Evolutionary conservation across 2,888 invertebrate species (phyloP).

Genomic region (Stomorhina lunata): DNA sequence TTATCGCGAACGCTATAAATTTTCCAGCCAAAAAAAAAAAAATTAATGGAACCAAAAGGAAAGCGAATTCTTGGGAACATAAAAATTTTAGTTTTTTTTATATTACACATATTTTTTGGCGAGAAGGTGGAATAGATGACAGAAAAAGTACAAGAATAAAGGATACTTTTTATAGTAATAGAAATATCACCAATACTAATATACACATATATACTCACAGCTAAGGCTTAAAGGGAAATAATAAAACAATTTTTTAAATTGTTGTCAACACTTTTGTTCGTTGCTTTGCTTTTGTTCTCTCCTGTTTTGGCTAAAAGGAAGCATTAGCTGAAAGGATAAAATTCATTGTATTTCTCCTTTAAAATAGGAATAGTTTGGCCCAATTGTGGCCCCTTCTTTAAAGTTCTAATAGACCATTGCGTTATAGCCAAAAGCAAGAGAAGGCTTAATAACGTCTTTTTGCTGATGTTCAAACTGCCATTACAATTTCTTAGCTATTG

Average conservation of each 20-base stretch:
- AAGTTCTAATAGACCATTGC: conserved; percentile 9
- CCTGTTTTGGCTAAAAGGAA: not conserved
- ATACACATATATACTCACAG: not conserved
- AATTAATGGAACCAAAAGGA: not conserved
- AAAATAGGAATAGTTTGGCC: too few species aligned
- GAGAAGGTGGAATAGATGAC: conserved; percentile 26
- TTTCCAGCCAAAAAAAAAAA: not conserved
- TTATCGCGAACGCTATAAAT: conserved; percentile 62
- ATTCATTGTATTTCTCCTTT: not conserved
- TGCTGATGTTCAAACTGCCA: not conserved
- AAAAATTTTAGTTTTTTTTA: conserved; percentile 26
- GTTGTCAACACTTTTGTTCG: conserved; percentile 61
- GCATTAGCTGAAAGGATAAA: not conserved
- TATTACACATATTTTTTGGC: conserved; percentile 16
- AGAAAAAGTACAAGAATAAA: not conserved
- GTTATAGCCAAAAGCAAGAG: conserved; percentile 16
- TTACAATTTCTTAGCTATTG: conserved; percentile 22
- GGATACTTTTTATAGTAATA: conserved; percentile 28
- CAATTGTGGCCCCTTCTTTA: conserved; percentile 8
- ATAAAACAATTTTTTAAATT: conserved; percentile 63
- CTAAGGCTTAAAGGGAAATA: conserved; percentile 35
- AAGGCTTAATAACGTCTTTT: not conserved
- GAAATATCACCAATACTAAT: conserved; percentile 11
- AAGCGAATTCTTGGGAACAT: conserved; percentile 46
- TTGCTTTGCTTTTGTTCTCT: not conserved